These are phyloP conservation scores for Hemicentrotus pulcherrimus DNA, from an alignment of 35 echinoderm and acorn worm genomes.

Conservation along the genomic window DNA sequence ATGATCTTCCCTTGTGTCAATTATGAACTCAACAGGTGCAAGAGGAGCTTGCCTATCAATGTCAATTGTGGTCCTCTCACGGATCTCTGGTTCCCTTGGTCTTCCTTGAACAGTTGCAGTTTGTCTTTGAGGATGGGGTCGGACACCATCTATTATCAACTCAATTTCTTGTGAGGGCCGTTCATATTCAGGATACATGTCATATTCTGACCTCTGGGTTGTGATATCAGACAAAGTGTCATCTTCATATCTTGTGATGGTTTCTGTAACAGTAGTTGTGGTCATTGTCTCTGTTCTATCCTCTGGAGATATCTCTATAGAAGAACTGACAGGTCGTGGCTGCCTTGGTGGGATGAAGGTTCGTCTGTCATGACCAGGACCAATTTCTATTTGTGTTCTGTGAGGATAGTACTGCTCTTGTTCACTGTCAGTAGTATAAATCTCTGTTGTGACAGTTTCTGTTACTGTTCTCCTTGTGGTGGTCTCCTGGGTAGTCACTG, in stretches of 20 bases:
- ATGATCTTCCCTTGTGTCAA: constrained; percentile 32
- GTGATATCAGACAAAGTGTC: constrained; percentile 47
- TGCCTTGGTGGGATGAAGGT: constrained; percentile 1
- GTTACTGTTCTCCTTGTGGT: constrained; percentile 59
- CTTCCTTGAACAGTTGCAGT: constrained; percentile 49
- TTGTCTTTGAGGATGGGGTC: not conserved
- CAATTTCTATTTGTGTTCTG: constrained; percentile 46
- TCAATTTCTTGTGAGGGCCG: constrained; percentile 35
- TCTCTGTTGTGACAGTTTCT: constrained; percentile 46
- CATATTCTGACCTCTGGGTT: constrained; percentile 31
- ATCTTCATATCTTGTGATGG: constrained; percentile 49
- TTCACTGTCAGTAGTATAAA: constrained; percentile 37
- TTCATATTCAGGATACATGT: constrained; percentile 35
- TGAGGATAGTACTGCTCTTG: constrained; percentile 28
- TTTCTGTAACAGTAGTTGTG: constrained; percentile 65
- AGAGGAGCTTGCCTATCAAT: constrained; percentile 37
- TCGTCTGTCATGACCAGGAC: constrained; percentile 35
- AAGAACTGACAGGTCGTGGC: not conserved
- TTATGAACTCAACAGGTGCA: constrained; percentile 35
- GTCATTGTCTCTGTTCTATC: constrained; percentile 46
- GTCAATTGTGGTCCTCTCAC: constrained; percentile 22
- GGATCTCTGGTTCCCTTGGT: constrained; percentile 29
- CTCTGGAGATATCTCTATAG: constrained; percentile 30
- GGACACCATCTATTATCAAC: constrained; percentile 32
- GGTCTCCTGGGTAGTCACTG: constrained; percentile 51